Base-by-base conservation (phyloP, 2,888 invertebrate genomes). In the Orthosia incerta region DNA sequence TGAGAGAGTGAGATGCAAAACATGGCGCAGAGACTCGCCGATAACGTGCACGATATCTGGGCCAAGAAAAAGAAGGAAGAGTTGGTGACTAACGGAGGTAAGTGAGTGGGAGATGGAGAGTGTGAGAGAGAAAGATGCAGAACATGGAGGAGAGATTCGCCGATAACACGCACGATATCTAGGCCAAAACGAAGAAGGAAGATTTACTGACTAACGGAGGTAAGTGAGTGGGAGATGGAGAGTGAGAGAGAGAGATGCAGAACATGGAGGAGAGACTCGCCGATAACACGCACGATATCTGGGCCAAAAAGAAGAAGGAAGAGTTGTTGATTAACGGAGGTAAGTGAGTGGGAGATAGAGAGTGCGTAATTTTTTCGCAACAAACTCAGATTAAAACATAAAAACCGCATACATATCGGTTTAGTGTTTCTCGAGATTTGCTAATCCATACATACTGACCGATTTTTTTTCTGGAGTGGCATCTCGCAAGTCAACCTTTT, bases 261-360 rank as follows among this genome's bases (percentile, higher is more conserved):
- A 18, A 55, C 55, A 55, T 55, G 23, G 99, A 99, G 0, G 99
- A 99, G 92, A 96, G 98, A 2, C 95, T 99, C 65, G 99, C 99
- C 0, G 99, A 99, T 91, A 99, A 99, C 92, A 98, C 99, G 0
- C 99, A 99, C 91, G 99, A 99, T 88, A 98, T 99, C 89, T 99
- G 99, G 99, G 99, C 99, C 0, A 98, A 98, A 95, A 99, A 99
- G 96, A 99, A 99, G 96, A 99, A 98, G 90, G 98, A 99, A 88
- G 99, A 99, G 89, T 96, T 99, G 0, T 97, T 98, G 65, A 98
- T 98, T 20, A 98, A 98, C 86, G 99, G 98, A 89, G 97, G 96
- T 96, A 74, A 85, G 84, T 64, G 3, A 2, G 57, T 39, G 55
- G 15, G 20, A 53, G 51, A 7, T 31, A 7, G 31, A 31, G 31